Conservation (phyloP, 2,113 vertebrate species). For the Rhea americana region DNA sequence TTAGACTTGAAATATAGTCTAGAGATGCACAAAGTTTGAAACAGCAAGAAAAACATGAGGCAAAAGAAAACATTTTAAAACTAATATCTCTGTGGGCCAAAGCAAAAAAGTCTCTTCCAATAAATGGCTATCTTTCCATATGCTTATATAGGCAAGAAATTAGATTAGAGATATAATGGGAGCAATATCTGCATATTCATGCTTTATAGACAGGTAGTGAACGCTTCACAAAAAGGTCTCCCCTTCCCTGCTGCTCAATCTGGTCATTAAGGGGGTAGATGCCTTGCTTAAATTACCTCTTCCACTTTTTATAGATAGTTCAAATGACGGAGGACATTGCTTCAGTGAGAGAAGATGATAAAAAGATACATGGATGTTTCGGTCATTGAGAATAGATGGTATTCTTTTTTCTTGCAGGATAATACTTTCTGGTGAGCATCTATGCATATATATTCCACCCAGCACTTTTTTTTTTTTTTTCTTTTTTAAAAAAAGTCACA, state of each 20-base stretch:
- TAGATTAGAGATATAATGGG: neutral
- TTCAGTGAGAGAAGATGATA: neutral
- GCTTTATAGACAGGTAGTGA: neutral
- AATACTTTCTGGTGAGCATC: neutral
- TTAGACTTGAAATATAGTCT: neutral
- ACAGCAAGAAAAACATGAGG: neutral
- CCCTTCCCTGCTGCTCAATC: neutral
- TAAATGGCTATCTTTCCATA: neutral
- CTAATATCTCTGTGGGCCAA: neutral
- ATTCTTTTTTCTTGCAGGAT: neutral
- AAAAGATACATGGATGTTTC: neutral
- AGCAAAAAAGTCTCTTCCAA: neutral
- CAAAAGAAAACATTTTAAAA: neutral
- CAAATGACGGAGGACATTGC: neutral
- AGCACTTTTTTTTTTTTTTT: neutral
- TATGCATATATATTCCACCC: neutral
- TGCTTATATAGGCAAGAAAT: neutral
- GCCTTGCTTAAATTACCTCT: neutral
- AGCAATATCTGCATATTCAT: neutral
- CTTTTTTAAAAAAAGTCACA: neutral
- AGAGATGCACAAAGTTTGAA: neutral
- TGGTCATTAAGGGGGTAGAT: neutral
- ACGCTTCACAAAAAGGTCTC: neutral
- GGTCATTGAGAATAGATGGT: neutral
- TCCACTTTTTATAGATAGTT: neutral